A percentile compares a stretch with the other conserved stretches of the same genome.
Conservation (phyloP, 2,113 vertebrate genomes). For the Ascaphus truei region DNA sequence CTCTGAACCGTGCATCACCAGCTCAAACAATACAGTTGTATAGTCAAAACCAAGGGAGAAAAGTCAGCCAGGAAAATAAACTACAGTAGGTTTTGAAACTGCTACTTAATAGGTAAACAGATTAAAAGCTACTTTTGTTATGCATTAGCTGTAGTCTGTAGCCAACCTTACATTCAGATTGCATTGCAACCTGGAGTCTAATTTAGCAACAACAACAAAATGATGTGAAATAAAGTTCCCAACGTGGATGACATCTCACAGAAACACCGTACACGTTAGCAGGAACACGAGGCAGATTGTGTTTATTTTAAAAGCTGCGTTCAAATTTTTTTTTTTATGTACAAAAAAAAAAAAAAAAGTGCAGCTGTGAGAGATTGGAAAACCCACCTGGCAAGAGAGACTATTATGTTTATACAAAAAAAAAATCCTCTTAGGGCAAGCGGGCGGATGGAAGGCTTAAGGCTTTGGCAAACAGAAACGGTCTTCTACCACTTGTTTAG, state of each 20-base stretch:
- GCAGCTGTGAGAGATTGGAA: conserved; percentile 20
- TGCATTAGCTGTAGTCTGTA: not conserved
- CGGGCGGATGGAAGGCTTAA: not conserved
- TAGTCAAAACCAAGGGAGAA: not conserved
- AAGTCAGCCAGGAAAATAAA: not conserved
- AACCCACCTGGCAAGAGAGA: conserved; percentile 7
- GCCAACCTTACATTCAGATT: not conserved
- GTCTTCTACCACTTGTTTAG: not conserved
- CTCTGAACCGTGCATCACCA: too few relatives aligned
- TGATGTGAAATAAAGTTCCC: not conserved
- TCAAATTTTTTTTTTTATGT: not conserved
- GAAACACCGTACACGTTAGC: not conserved
- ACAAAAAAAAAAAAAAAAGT: too few relatives aligned
- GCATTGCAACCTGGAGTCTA: not conserved
- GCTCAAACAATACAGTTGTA: not conserved
- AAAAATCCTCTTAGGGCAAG: not conserved
- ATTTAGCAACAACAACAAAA: not conserved
- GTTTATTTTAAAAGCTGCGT: conserved; percentile 17
- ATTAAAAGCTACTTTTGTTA: not conserved
- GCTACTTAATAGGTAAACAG: conserved; percentile 10
- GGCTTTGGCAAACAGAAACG: not conserved
- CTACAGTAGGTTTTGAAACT: not conserved
- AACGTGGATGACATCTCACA: not conserved
- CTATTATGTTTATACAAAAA: not conserved
- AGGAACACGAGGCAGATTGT: conserved; percentile 8